A percentile compares a stretch with the other conserved stretches of the same genome.
Evolutionary conservation across 2,113 vertebrate genomes (phyloP).

Genomic region (Pao palembangensis): DNA sequence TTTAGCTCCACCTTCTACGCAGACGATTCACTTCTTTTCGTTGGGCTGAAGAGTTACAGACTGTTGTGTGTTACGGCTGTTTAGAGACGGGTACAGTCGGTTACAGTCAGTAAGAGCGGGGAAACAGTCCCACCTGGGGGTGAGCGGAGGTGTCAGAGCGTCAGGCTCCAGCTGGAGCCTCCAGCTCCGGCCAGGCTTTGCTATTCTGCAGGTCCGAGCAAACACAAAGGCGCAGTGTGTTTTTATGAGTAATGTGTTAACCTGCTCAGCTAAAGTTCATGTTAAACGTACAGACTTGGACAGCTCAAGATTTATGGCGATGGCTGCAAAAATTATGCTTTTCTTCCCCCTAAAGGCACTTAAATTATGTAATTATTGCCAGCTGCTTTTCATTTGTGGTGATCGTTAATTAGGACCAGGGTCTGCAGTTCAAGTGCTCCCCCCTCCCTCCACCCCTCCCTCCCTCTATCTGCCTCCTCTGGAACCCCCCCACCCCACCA

Average conservation of each 20-base stretch:
- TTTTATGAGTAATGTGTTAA: slow-evolving; percentile 91
- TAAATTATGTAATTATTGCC: slow-evolving; percentile 99
- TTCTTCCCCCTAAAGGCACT: slow-evolving; percentile 87
- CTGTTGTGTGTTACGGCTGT: neutral
- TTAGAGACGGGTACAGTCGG: neutral
- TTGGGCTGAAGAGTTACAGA: neutral
- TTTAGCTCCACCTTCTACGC: too few relatives aligned
- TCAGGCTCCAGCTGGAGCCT: slow-evolving; percentile 39
- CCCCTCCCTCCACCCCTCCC: slow-evolving; percentile 7
- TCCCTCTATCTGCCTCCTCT: slow-evolving; percentile 62
- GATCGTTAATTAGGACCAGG: slow-evolving; percentile 84
- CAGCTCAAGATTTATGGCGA: slow-evolving; percentile 99
- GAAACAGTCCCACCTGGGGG: slow-evolving; percentile 59
- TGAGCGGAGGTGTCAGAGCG: slow-evolving; percentile 64
- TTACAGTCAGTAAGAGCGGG: neutral
- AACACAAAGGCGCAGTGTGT: slow-evolving; percentile 94
- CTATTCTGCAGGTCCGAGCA: slow-evolving; percentile 89
- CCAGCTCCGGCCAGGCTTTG: slow-evolving; percentile 68
- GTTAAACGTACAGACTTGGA: slow-evolving; percentile 81
- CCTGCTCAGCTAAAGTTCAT: slow-evolving; percentile 81
- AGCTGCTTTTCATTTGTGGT: slow-evolving; percentile 91
- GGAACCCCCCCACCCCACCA: slow-evolving; percentile 21
- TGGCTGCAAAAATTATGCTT: slow-evolving; percentile 95
- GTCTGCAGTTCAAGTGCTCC: slow-evolving; percentile 77
- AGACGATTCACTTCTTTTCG: too few relatives aligned